A percentile compares a stretch with the other conserved stretches of the same genome.
Evolutionary conservation across 2,797 vertebrate genomes (phyloP).

Genomic region (Tarsius wallacei): DNA sequence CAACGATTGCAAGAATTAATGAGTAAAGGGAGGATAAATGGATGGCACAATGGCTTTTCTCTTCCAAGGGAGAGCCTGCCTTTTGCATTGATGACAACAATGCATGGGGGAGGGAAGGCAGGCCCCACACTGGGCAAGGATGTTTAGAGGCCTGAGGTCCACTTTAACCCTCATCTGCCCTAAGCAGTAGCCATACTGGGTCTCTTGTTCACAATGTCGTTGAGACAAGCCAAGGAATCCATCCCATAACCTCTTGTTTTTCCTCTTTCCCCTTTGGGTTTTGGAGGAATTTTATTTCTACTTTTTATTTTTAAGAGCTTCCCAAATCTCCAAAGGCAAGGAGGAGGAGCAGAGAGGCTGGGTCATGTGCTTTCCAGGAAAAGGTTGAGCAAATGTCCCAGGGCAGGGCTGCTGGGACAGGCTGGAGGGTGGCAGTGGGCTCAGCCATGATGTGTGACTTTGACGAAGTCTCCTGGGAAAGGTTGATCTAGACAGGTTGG

Average conservation of each 20-base stretch:
- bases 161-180: background rate
- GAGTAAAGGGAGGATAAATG: background rate
- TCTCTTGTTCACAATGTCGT: background rate
- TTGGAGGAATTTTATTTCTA: background rate
- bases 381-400: background rate
- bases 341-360: background rate
- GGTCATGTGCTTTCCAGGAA: background rate
- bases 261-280: background rate
- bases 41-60: background rate
- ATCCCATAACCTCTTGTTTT: background rate
- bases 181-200: background rate
- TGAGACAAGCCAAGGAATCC: background rate
- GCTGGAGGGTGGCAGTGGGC: background rate
- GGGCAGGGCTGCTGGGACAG: background rate
- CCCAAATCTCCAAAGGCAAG: conserved; percentile 21
- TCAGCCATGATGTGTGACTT: background rate
- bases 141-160: background rate
- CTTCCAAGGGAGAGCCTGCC: background rate
- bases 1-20: background rate
- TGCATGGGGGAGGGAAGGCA: background rate
- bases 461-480: background rate
- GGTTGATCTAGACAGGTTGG: background rate
- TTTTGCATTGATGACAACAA: background rate
- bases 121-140: background rate
- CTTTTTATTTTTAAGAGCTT: background rate